A percentile compares a stretch with the other conserved stretches of the same genome.
Evolutionary conservation across 2,113 vertebrate species (phyloP).

Genomic region (Rhineura floridana): DNA sequence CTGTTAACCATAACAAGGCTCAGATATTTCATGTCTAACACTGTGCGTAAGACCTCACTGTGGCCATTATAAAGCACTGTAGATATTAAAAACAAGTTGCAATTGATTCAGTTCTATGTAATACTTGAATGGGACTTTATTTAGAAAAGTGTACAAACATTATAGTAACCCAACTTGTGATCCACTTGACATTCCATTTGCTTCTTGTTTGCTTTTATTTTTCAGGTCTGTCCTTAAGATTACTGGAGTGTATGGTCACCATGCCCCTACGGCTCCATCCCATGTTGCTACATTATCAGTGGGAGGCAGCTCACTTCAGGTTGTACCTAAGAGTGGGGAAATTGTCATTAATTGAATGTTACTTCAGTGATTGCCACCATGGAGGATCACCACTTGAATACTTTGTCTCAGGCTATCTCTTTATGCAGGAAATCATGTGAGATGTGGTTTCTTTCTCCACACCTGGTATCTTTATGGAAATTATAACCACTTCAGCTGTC

Average conservation of each 20-base stretch:
- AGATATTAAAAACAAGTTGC: neutral
- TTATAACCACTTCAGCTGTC: neutral
- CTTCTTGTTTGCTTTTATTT: conserved; percentile 45
- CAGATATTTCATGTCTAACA: neutral
- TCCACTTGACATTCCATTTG: conserved; percentile 65
- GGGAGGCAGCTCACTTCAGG: neutral
- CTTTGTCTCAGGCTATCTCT: neutral
- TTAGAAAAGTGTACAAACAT: conserved; percentile 63
- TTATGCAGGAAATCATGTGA: neutral
- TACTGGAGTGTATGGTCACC: neutral
- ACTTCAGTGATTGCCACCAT: neutral
- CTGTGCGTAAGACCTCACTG: conserved; percentile 19
- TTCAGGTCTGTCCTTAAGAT: conserved; percentile 33
- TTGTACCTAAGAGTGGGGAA: neutral
- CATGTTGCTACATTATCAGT: neutral
- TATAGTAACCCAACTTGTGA: conserved; percentile 67
- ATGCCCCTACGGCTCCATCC: neutral
- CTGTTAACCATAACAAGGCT: neutral
- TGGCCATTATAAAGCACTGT: conserved; percentile 41
- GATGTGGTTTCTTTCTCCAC: neutral
- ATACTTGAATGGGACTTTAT: conserved; percentile 20
- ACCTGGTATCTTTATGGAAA: neutral
- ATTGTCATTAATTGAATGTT: neutral
- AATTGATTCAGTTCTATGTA: neutral
- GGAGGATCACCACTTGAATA: neutral